phyloP scores from a whole-genome alignment of 2,113 vertebrate genomes.

The Sceloporus undulatus region DNA sequence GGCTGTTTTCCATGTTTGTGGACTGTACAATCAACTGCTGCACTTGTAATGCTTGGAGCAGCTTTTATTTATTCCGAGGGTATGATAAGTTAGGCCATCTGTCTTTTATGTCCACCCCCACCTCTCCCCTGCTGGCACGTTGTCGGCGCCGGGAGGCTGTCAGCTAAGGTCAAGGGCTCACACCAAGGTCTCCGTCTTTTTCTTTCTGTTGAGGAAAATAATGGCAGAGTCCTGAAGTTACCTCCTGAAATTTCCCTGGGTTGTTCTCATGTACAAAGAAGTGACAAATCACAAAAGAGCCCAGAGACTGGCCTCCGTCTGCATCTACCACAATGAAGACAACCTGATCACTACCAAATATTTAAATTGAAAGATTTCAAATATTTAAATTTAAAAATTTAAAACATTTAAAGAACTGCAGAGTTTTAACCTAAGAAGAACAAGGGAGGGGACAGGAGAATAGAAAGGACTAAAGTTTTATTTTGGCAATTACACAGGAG shows the following conservation, averaged over 20 bases:
- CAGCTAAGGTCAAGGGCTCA: constrained; percentile 45
- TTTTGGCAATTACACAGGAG: constrained; percentile 4
- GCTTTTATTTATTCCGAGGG: constrained; percentile 43
- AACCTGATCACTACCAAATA: neutral
- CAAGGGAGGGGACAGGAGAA: no score
- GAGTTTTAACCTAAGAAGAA: neutral
- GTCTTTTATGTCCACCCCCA: constrained; percentile 35
- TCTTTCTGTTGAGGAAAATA: constrained; percentile 14
- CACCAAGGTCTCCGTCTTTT: constrained; percentile 29
- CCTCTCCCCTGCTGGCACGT: constrained; percentile 23
- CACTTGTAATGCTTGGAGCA: constrained; percentile 30
- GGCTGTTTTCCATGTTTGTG: constrained; percentile 41
- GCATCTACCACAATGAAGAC: neutral
- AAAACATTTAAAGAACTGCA: neutral
- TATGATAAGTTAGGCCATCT: constrained; percentile 43
- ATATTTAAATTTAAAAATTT: constrained; percentile 10
- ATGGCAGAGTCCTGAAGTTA: constrained; percentile 25
- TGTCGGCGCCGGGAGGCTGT: constrained; percentile 29
- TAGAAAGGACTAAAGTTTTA: neutral
- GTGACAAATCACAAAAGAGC: neutral
- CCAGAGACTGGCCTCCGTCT: neutral
- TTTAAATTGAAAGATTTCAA: neutral
- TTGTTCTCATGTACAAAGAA: neutral
- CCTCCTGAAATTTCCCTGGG: neutral
- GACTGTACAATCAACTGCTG: constrained; percentile 37